Base-by-base conservation (phyloP, 2,113 vertebrate genomes). In the Alectura lathami region DNA sequence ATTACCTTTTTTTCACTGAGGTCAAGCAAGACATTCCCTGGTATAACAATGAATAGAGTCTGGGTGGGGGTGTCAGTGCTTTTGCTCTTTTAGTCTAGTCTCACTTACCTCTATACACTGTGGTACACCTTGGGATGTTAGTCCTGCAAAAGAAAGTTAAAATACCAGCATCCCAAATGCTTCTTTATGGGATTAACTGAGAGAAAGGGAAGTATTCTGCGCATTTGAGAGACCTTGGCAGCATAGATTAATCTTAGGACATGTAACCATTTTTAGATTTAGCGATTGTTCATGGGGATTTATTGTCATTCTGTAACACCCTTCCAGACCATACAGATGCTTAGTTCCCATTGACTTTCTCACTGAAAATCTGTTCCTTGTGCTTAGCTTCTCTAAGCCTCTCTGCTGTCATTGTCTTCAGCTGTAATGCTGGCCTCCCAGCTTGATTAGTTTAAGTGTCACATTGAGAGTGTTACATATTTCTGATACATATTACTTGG, bases 301-400 rank as follows among this genome's bases (percentile, higher is more conserved):
- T 95, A 26, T 76, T 89, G 16, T 45, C 45, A 42, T 91, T 91
- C 83, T 60, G 16, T 70, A 80, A 91, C 92, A 83, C 76, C 57
- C 36, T 84, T 93, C 75, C 72, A 93, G 54, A 67, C 40, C 29
- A 57, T 77, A 64, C 22, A 51, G 69, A 43, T 50, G 45, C n/a
- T 91, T 76, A 18, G 29, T 66, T 94, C 27, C 70, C 73, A 30
- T 89, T 75, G 45, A 27, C 75, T 89, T 91, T 93, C 75, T 78
- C 5, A 1, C 36, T 85, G 70, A 56, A 95, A 92, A 87, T 88
- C 62, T 89, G 47, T 92, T 91, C 51, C n/a, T 69, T 75, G 3
- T 76, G 32, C 57, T 89, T 95, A 91, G 57, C 40, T 12, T 85
- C 76, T 63, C 38, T 93, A 93, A 94, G 57, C 74, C 21, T 87